These are phyloP conservation scores for Heliconius hortense DNA, from an alignment of 2,888 invertebrate genomes.

Conservation along the genomic window DNA sequence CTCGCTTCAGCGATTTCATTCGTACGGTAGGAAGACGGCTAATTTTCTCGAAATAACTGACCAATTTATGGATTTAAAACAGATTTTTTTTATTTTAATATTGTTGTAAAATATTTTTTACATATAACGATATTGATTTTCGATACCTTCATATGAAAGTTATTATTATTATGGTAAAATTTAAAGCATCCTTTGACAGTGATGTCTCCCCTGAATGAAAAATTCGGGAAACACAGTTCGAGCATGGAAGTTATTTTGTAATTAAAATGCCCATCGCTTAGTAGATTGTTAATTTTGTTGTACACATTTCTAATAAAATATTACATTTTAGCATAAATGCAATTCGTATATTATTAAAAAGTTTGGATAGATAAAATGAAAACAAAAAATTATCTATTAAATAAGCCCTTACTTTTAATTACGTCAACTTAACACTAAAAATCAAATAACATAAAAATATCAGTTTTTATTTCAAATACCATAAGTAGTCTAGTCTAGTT, in stretches of 20 bases:
- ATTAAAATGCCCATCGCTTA: slow-evolving; percentile 65
- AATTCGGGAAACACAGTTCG: slow-evolving; percentile 57
- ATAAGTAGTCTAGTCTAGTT: neutral
- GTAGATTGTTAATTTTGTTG: slow-evolving; percentile 50
- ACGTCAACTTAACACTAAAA: neutral
- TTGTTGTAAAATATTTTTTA: neutral
- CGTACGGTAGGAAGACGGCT: slow-evolving; percentile 55
- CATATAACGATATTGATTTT: slow-evolving; percentile 24
- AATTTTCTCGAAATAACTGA: slow-evolving; percentile 58
- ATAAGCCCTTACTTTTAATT: neutral
- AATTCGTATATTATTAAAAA: neutral
- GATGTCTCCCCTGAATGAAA: slow-evolving; percentile 56
- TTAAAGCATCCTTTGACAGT: slow-evolving; percentile 59
- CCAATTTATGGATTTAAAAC: slow-evolving; percentile 49
- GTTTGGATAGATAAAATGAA: neutral
- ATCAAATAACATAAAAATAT: neutral
- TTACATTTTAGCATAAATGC: slow-evolving; percentile 26
- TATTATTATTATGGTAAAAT: slow-evolving; percentile 44
- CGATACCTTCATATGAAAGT: slow-evolving; percentile 30
- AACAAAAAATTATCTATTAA: neutral
- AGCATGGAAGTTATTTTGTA: slow-evolving; percentile 60
- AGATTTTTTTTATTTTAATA: slow-evolving; percentile 25
- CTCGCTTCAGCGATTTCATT: slow-evolving; percentile 68
- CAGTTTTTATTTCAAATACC: neutral
- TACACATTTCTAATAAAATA: slow-evolving; percentile 37